Base-by-base conservation (phyloP, 2,797 vertebrate species). In the Harpagifer antarcticus region DNA sequence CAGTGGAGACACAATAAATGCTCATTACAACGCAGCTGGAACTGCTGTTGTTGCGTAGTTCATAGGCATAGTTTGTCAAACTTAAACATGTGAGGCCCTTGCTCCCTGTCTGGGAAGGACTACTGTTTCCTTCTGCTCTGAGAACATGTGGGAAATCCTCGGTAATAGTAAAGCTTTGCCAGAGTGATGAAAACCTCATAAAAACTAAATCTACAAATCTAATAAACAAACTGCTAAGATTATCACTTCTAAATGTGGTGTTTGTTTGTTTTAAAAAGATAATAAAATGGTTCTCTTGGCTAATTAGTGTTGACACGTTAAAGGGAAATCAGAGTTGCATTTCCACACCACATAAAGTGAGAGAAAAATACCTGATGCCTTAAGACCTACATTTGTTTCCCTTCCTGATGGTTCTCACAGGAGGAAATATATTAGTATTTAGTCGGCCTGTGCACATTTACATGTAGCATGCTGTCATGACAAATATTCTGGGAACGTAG, bases 401-500 rank as follows among this genome's bases (percentile, higher is more conserved):
- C 52, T n/a, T 59, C n/a, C 52, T 57, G 91, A 91, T 93, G 88
- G 87, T 90, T 90, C 89, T 84, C 89, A 83, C 86, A 84, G 88
- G 78, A 93, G 86, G 93, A 94, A 95, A 95, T 88, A 87, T 90
- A 94, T 96, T 93, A 67, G 89, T 89, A 88, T 74, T 49, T 64
- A 64, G 68, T 65, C 69, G 49, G 61, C 86, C 58, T 12, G 68
- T 90, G 91, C 93, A 94, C 94, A 96, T 96, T 95, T 96, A 96
- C 95, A 95, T 96, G 95, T 88, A 94, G 92, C 76, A 76, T 87
- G 93, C 94, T 91, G 94, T 95, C 94, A 94, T 95, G 95, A 96
- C 96, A 96, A 96, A 96, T 96, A 96, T 96, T 96, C 95, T 91
- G 94, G 93, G 93, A 94, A 92, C 88, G 91, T 92, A 93, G 93